Evolutionary conservation across 2,113 vertebrate genomes (phyloP).

Genomic region (Plecotus auritus): DNA sequence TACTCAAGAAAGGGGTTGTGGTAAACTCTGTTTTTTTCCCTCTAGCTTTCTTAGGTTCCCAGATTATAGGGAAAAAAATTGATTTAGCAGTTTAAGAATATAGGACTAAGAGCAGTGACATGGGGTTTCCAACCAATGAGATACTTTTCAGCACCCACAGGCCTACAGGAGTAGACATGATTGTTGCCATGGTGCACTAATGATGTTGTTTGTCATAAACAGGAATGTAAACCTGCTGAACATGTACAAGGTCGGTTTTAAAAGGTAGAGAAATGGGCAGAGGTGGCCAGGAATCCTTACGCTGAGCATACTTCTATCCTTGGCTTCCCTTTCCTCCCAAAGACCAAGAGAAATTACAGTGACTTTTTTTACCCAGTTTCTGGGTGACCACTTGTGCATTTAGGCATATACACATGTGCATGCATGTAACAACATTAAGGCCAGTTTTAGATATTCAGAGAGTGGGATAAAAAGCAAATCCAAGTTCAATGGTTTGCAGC

Average conservation of each 20-base stretch:
- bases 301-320: neutral
- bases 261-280: neutral
- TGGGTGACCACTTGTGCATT: neutral
- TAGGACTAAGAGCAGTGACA: neutral
- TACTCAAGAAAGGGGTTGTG: neutral
- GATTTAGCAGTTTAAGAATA: neutral
- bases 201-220: neutral
- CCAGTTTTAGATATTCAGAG: neutral
- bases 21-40: neutral
- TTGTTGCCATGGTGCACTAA: neutral
- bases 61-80: neutral
- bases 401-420: fast-evolving
- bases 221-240: neutral
- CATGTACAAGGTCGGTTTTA: neutral
- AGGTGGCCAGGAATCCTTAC: neutral
- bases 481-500: neutral
- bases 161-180: neutral
- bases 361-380: neutral
- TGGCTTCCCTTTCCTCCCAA: neutral
- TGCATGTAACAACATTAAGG: neutral
- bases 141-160: neutral
- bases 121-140: neutral
- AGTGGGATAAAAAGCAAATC: neutral
- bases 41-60: neutral
- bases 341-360: neutral